phyloP scores from a whole-genome alignment of 1,140 invertebrate species.

The Ctenoplectra terminalis region DNA sequence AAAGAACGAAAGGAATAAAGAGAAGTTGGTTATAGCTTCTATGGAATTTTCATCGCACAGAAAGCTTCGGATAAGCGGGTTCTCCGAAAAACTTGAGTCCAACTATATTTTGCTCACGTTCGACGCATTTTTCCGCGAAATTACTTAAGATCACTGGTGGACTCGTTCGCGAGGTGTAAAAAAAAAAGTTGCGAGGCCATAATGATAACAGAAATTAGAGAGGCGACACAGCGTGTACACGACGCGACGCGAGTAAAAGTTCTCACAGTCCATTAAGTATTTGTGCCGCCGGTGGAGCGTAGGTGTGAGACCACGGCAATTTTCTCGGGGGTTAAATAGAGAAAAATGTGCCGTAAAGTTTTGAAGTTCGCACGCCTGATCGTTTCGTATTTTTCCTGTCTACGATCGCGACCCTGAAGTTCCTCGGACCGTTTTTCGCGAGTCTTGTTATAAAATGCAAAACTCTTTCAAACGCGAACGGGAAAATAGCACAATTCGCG shows the following conservation, averaged over 20 bases:
- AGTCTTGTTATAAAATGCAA: background rate
- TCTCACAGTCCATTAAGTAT: conserved; percentile 47
- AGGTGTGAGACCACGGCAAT: conserved; percentile 27
- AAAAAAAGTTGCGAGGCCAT: conserved; percentile 16
- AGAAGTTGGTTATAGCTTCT: no score
- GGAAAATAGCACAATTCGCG: no score
- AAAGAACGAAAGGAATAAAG: no score
- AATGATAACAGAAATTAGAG: conserved; percentile 41
- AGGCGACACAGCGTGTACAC: background rate
- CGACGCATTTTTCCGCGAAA: background rate
- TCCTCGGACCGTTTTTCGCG: no score
- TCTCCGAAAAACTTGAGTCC: background rate
- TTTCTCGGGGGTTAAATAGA: conserved; percentile 36
- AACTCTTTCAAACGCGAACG: no score
- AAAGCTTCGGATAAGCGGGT: background rate
- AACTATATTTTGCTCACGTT: background rate
- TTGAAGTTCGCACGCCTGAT: background rate
- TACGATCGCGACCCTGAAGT: background rate
- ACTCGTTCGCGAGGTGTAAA: background rate
- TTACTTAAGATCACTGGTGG: background rate
- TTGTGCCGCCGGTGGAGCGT: conserved; percentile 24
- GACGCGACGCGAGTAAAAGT: conserved; percentile 10
- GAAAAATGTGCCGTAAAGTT: conserved; percentile 35
- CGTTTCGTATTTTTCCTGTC: background rate
- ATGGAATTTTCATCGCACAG: no score